Evolutionary conservation across 1,140 invertebrate species (phyloP).

Genomic region (Drosophila leontia): DNA sequence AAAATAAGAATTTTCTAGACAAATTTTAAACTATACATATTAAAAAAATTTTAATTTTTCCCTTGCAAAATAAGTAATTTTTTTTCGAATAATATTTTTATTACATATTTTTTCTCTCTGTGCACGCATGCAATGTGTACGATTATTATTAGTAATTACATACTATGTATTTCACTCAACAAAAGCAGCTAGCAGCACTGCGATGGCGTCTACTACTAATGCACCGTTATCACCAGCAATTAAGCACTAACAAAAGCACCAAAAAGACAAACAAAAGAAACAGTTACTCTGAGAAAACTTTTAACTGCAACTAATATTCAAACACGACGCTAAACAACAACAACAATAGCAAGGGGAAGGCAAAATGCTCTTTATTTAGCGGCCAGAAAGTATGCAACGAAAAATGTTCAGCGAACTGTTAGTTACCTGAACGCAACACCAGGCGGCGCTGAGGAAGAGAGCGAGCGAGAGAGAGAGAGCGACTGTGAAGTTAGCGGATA

Average conservation of each 20-base stretch:
- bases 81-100: not conserved
- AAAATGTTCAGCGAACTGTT: conserved; percentile 33
- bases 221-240: conserved; percentile 48
- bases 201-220: conserved; percentile 48
- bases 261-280: conserved; percentile 13
- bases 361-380: conserved; percentile 24
- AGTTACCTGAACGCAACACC: conserved; percentile 46
- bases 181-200: conserved; percentile 36
- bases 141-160: conserved; percentile 39
- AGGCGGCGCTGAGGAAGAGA: conserved; percentile 20
- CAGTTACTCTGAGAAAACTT: conserved; percentile 1
- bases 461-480: conserved; percentile 1
- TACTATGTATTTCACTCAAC: conserved; percentile 25
- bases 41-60: no score
- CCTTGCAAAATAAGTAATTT: no score
- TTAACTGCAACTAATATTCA: not conserved
- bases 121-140: conserved; percentile 30
- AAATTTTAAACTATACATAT: no score
- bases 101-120: conserved; percentile 5
- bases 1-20: no score
- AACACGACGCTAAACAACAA: conserved; percentile 3
- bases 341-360: not conserved
- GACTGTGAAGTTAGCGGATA: not conserved
- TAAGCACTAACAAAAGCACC: conserved; percentile 50
- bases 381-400: conserved; percentile 43